Conservation (phyloP, 2,797 vertebrate species). For the Petrocephalus sullivani region DNA sequence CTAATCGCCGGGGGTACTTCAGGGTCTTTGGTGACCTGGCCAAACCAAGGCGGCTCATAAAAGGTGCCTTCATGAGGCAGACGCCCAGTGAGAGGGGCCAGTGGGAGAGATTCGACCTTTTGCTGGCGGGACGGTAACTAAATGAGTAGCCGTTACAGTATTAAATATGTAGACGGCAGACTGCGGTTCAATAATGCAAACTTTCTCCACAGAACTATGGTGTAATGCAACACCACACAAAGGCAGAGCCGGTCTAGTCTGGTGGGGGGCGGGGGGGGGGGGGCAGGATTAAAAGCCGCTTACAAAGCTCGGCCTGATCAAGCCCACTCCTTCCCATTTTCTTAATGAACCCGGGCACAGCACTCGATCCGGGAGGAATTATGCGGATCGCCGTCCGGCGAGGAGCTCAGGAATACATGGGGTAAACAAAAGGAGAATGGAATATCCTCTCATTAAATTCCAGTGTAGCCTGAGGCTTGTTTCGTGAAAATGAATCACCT, state of each 20-base stretch:
- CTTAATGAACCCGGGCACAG: constrained; percentile 17
- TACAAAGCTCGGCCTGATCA: constrained; percentile 29
- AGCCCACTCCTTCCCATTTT: constrained; percentile 25
- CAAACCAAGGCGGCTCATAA: background rate
- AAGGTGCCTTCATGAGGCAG: background rate
- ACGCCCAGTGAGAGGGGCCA: background rate
- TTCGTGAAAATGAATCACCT: constrained; percentile 8
- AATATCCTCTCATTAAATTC: background rate
- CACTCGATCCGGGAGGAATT: background rate
- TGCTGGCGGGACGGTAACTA: constrained; percentile 16
- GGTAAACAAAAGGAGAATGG: background rate
- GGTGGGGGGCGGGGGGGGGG: background rate
- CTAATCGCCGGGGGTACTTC: background rate
- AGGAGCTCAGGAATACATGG: background rate
- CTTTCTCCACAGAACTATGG: constrained; percentile 33
- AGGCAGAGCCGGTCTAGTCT: background rate
- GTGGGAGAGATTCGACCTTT: constrained; percentile 2
- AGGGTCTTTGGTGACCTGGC: no score
- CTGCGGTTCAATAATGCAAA: constrained; percentile 44
- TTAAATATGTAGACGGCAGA: constrained; percentile 43
- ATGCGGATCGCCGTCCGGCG: background rate
- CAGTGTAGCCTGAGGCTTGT: background rate
- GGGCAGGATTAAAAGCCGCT: constrained; percentile 22
- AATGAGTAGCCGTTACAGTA: constrained; percentile 35
- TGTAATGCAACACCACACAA: constrained; percentile 30